These are phyloP conservation scores for Cyprinodon tularosa DNA, from an alignment of 2,113 vertebrate genomes.

Conservation along the genomic window DNA sequence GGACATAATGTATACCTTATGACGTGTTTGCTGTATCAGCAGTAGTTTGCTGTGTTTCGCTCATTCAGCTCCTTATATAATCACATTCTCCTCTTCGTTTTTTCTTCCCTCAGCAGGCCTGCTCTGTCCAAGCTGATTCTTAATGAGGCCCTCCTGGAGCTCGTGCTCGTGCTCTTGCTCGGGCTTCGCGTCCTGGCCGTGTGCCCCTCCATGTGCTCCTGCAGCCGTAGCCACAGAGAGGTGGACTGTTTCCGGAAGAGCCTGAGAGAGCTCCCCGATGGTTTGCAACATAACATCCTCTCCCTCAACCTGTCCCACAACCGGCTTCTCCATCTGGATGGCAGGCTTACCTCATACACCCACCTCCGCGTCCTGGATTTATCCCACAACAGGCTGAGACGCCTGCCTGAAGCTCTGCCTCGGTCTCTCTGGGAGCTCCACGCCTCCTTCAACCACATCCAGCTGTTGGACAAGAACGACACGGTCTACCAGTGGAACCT, in stretches of 20 bases:
- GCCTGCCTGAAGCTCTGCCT: constrained; percentile 86
- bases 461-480: constrained; percentile 90
- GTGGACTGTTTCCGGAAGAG: constrained; percentile 92
- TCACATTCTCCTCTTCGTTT: constrained; percentile 14
- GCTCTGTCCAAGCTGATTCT: constrained; percentile 78
- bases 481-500: constrained; percentile 97
- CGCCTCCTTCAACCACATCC: constrained; percentile 87
- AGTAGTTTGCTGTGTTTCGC: not conserved
- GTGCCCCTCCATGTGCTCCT: constrained; percentile 89
- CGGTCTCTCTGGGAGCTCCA: constrained; percentile 92
- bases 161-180: constrained; percentile 81
- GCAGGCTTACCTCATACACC: constrained; percentile 84
- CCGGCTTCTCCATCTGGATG: constrained; percentile 85
- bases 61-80: not conserved
- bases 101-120: constrained; percentile 73
- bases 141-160: constrained; percentile 67
- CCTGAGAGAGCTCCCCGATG: constrained; percentile 84
- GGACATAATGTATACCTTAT: not conserved
- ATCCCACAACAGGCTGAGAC: constrained; percentile 88
- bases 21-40: not conserved
- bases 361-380: constrained; percentile 92
- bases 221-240: constrained; percentile 87
- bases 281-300: constrained; percentile 90
- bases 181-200: constrained; percentile 74
- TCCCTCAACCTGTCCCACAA: constrained; percentile 93